Conservation (phyloP, 2,888 invertebrate genomes). For the Lottia scabra region DNA sequence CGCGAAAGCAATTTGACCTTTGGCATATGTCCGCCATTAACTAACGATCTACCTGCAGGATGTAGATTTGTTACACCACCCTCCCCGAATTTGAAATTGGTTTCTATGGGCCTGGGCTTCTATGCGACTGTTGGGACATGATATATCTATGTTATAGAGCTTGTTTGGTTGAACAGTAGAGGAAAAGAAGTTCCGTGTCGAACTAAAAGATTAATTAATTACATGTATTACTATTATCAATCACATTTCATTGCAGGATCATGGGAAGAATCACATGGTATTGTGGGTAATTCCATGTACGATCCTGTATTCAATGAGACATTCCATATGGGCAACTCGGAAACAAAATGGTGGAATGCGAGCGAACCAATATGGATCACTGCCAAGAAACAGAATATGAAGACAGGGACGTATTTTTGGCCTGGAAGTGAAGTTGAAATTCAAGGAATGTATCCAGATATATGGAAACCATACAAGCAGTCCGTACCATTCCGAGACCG, state of each 20-base stretch:
- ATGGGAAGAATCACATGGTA: conserved; percentile 78
- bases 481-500: conserved; percentile 72
- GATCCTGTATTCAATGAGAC: conserved; percentile 70
- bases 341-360: conserved; percentile 55
- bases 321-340: conserved; percentile 38
- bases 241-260: too few relatives aligned
- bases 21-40: too few relatives aligned
- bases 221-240: conserved; percentile 51
- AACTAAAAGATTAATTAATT: too few relatives aligned
- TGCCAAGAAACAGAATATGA: conserved; percentile 75
- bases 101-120: too few relatives aligned
- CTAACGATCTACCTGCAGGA: too few relatives aligned
- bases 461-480: conserved; percentile 66
- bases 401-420: conserved; percentile 73
- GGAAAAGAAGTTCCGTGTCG: too few relatives aligned
- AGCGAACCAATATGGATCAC: conserved; percentile 61
- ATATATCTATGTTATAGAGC: too few relatives aligned
- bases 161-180: too few relatives aligned
- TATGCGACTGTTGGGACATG: too few relatives aligned
- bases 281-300: conserved; percentile 75
- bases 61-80: too few relatives aligned
- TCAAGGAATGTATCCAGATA: conserved; percentile 67
- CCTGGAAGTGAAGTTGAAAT: conserved; percentile 75
- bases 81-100: too few relatives aligned
- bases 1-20: too few relatives aligned